Evolutionary conservation across 1,140 invertebrate genomes (phyloP).

Genomic region (Lucilia cuprina): DNA sequence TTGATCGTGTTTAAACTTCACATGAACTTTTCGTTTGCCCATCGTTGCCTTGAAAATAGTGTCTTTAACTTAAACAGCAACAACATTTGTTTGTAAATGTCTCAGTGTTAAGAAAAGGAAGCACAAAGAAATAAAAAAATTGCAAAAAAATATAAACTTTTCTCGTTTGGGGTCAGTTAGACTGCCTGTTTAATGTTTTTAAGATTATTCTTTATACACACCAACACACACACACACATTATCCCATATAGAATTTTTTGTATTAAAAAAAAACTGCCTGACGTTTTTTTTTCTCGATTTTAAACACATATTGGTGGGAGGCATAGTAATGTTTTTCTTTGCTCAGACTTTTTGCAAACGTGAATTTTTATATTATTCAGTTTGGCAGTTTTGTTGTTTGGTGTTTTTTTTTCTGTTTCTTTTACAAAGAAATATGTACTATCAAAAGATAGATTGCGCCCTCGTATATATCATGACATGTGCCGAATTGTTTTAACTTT

Average conservation of each 20-base stretch:
- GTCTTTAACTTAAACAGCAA: neutral
- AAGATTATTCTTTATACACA: constrained; percentile 18
- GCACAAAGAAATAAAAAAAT: neutral
- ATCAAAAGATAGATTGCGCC: neutral
- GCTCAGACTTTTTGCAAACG: neutral
- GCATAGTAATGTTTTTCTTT: neutral
- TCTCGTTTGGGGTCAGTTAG: constrained; percentile 29
- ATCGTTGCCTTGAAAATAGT: neutral
- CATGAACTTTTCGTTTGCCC: too few relatives aligned
- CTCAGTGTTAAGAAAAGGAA: neutral
- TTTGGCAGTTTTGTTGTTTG: neutral
- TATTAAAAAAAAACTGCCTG: neutral
- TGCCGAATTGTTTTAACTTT: constrained; percentile 17
- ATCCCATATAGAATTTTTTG: neutral
- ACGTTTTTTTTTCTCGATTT: too few relatives aligned
- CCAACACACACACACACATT: neutral
- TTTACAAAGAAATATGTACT: neutral
- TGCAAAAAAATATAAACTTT: constrained; percentile 12
- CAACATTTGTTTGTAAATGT: neutral
- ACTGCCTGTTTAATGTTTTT: constrained; percentile 33
- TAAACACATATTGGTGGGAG: neutral
- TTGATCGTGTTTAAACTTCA: too few relatives aligned
- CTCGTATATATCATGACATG: constrained; percentile 6
- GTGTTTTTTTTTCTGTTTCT: neutral
- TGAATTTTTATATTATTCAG: neutral